Base-by-base conservation (phyloP, 2,888 invertebrate species). In the Aquatica leii region DNA sequence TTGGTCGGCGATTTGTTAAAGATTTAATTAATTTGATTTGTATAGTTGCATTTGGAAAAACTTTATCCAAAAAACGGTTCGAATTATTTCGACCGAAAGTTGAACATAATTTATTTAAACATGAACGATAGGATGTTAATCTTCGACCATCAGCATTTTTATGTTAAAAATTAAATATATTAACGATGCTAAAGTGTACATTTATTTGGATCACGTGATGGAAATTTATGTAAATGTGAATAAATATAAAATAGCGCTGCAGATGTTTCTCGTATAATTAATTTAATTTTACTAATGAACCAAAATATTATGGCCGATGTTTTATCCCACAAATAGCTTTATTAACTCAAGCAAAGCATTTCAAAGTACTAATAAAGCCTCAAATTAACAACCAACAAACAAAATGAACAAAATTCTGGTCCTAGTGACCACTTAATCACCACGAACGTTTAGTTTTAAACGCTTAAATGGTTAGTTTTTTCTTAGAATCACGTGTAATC, bases 401-500 rank as follows among this genome's bases (percentile, higher is more conserved):
- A 65, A 65, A 65, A 74, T 69, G 70, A 74, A 76, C 75, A 72
- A 73, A 75, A 74, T 73, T 73, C 75, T 69, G 71, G 69, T 73
- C 71, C 71, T 72, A 69, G 72, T 77, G 74, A 77, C 75, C 75
- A 76, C 77, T 77, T 75, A 77, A 78, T 77, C 78, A 77, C 76
- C 55, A 61, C 62, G 61, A 74, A 74, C 74, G 72, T 74, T 77
- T 74, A 76, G 76, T 73, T 77, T 70, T 65, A 70, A 70, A 67
- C 67, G 66, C 68, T 66, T 77, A 76, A 77, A 75, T 75, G 76
- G 74, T 75, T 70, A 72, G 71, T 73, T 77, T 77, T 80, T 80
- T 79, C 78, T 73, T 70, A 72, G 78, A 78, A 80, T 74, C 77
- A 74, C 75, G 74, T 74, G 81, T 80, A 81, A 80, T 80, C 81